A percentile compares a stretch with the other conserved stretches of the same genome.
These are phyloP conservation scores for Pseudococcus viburni DNA, from an alignment of 2,888 invertebrate genomes.

Conservation along the genomic window DNA sequence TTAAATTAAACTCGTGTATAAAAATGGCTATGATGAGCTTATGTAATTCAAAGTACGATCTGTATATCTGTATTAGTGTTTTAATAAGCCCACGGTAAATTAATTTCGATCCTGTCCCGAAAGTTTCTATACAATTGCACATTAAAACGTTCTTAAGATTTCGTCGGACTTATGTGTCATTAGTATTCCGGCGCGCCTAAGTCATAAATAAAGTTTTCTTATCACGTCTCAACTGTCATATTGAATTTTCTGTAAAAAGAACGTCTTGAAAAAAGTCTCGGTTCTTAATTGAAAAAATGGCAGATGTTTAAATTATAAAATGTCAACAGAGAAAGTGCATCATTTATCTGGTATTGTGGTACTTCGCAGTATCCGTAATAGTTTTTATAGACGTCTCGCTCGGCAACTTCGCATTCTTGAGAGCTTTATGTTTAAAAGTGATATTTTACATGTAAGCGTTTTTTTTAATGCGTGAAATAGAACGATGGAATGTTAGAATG, in stretches of 20 bases:
- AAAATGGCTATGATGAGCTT: too few relatives aligned
- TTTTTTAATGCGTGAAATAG: background rate
- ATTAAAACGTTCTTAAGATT: background rate
- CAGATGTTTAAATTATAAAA: constrained; percentile 20
- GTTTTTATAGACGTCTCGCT: background rate
- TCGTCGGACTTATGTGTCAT: background rate
- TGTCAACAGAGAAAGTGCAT: background rate
- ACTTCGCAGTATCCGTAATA: background rate
- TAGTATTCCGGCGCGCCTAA: background rate
- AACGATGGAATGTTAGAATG: background rate
- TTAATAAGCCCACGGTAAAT: background rate
- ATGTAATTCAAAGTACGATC: too few relatives aligned
- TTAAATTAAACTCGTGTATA: too few relatives aligned
- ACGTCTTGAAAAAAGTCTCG: background rate
- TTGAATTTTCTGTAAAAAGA: background rate
- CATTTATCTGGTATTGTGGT: constrained; percentile 1
- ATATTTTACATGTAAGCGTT: constrained; percentile 25
- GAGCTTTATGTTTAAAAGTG: background rate
- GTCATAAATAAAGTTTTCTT: constrained; percentile 16
- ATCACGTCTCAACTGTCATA: constrained; percentile 17
- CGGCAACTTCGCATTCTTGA: background rate
- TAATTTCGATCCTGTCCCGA: background rate
- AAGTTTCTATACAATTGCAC: background rate
- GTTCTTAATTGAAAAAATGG: constrained; percentile 3
- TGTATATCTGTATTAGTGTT: too few relatives aligned